Evolutionary conservation across 2,888 invertebrate genomes (phyloP), one percentile per base, ranked within the genome.

Genomic region (Incurvaria masculella): DNA sequence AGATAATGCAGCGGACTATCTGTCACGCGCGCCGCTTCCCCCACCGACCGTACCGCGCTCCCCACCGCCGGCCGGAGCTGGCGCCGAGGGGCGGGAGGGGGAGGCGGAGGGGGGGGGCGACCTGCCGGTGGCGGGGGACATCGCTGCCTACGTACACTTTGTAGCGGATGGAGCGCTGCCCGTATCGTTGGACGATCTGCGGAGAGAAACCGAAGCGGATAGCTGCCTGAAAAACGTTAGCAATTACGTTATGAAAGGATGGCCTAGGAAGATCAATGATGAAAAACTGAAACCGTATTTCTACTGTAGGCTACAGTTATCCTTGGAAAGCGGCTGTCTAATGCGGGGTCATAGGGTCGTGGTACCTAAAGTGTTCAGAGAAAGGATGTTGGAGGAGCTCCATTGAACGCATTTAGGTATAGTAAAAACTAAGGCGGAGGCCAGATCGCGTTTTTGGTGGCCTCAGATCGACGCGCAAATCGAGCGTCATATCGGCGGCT

Each of bases 11-110:
- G 52, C 55, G 4, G 51, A 52, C 33, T 55, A 45, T 41, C 46
- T 54, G 19, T 52, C 53, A 21, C 51, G 49, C 17, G 47, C 52
- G 16, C 17, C 39, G 18, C 43, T 18, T n/a, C n/a, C n/a, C n/a
- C n/a, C n/a, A n/a, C n/a, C n/a, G n/a, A n/a, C n/a, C n/a, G 26
- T 21, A 11, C 18, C 11, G 4, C 48, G 33, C 23, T 10, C 5
- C 23, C 10, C 23, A 10, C 23, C 6, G 6, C 6, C 23, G 23
- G 23, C 23, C 6, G 6, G 23, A 5, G 23, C 23, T 5, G 23
- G 23, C 23, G 23, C 23, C 6, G 6, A 6, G 23, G 10, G 6
- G 23, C 6, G 10, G 23, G 5, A 10, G 6, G 23, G 6, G 23
- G 23, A 10, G 6, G 23, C 23, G 23, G 6, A 10, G 23, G 10